Base-by-base conservation (phyloP, 2,888 invertebrate genomes). In the Idaea dimidiata region DNA sequence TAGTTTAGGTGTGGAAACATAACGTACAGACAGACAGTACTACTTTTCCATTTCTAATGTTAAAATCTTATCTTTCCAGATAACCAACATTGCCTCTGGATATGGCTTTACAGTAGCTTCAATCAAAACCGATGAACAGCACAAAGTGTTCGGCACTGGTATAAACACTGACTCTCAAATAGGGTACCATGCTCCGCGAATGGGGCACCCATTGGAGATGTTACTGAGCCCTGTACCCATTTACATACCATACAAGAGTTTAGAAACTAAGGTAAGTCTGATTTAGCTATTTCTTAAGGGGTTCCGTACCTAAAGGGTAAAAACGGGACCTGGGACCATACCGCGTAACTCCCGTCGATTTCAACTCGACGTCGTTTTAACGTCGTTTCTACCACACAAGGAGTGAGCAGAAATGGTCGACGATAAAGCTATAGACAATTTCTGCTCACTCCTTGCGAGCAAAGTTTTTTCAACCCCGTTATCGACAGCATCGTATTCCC, bases 161-260 rank as follows among this genome's bases (percentile, higher is more conserved):
- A 94, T 99, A 56, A 99, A 99, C 84, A 96, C 97, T 0, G 97
- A 98, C 86, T 97, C 97, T 0, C 99, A 99, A 86, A 93, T 99
- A 66, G 98, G 98, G 60, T 95, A 94, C 75, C 95, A 96, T 73
- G 91, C 92, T 33, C 93, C 94, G 0, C 88, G 94, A 33, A 91
- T 91, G 57, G 94, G 94, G 0, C 94, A 94, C 67, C 95, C 95
- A 0, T 81, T 97, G 56, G 95, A 95, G 76, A 76, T 96, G 57
- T 80, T 98, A 16, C 93, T 95, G 17, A 93, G 95, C 72, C 96
- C 96, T 17, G 94, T 95, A 43, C 95, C 96, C 10, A 95, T 97
- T 69, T 89, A 90, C 64, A 82, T 97, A 68, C 96, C 96, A 0
- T 93, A 95, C 43, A 93, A 93, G 72, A 92, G 94, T 68, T 86